A percentile compares a stretch with the other conserved stretches of the same genome.
These are phyloP conservation scores for Erannis defoliaria DNA, from an alignment of 2,888 invertebrate genomes.

Conservation along the genomic window DNA sequence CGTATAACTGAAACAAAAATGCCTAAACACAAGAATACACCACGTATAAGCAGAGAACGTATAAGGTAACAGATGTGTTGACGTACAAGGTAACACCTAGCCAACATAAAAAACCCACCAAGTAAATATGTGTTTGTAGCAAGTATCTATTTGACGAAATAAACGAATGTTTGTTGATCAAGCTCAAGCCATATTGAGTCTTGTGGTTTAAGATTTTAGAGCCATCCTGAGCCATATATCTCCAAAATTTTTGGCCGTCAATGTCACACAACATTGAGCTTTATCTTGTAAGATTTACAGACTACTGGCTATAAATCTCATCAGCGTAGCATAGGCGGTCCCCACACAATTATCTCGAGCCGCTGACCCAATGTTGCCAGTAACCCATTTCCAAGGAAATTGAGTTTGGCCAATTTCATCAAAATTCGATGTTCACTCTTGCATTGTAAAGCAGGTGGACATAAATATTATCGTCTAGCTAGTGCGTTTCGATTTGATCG, in stretches of 20 bases:
- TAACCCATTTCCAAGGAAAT: slow-evolving; percentile 80
- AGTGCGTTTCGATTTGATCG: slow-evolving; percentile 18
- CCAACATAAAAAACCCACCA: no score
- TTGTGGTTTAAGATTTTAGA: slow-evolving; percentile 39
- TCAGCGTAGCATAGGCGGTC: slow-evolving; percentile 64
- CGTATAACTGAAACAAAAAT: no score
- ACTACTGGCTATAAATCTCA: slow-evolving; percentile 36
- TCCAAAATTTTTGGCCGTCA: not conserved
- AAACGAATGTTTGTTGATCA: not conserved
- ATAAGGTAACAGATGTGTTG: no score
- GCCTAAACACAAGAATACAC: no score
- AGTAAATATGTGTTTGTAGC: no score
- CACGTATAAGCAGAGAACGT: no score
- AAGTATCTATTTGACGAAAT: not conserved
- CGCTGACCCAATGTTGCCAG: slow-evolving; percentile 74
- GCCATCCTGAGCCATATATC: slow-evolving; percentile 12
- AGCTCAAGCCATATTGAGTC: slow-evolving; percentile 23
- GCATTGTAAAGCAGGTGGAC: slow-evolving; percentile 75
- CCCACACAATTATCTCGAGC: slow-evolving; percentile 72
- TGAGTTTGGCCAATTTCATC: slow-evolving; percentile 85
- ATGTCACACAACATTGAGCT: slow-evolving; percentile 23
- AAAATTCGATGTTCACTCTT: slow-evolving; percentile 74
- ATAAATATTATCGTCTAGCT: slow-evolving; percentile 3
- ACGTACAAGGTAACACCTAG: no score
- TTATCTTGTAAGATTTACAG: slow-evolving; percentile 40